A percentile compares a stretch with the other conserved stretches of the same genome.
Evolutionary conservation across 2,888 invertebrate genomes (phyloP).

Genomic region (Clivina fossor): DNA sequence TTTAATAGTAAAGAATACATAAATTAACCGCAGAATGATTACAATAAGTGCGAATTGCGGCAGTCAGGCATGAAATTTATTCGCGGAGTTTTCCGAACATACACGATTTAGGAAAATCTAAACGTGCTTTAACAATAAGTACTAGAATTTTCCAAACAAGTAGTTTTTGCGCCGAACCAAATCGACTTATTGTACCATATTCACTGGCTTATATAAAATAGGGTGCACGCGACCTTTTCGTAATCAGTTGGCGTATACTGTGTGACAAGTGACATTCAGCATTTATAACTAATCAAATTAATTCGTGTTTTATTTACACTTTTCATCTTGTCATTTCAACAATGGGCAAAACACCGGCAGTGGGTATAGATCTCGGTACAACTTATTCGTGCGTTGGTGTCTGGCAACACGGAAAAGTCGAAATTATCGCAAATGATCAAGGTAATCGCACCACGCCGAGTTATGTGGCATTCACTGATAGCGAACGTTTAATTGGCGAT

Average conservation of each 20-base stretch:
- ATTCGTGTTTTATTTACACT: neutral
- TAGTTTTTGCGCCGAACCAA: neutral
- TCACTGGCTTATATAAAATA: neutral
- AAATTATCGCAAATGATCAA: constrained; percentile 81
- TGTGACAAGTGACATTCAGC: constrained; percentile 20
- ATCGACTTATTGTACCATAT: no score
- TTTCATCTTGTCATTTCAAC: neutral
- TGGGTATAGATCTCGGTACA: constrained; percentile 65
- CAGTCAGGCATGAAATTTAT: neutral
- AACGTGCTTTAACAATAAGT: constrained; percentile 4
- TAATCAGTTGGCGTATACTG: constrained; percentile 11
- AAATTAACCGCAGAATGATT: no score
- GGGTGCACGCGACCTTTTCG: neutral
- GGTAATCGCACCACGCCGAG: constrained; percentile 86
- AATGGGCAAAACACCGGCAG: constrained; percentile 44
- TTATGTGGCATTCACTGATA: constrained; percentile 85
- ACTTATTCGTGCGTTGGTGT: constrained; percentile 63
- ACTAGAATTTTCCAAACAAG: constrained; percentile 15
- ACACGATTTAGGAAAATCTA: constrained; percentile 12
- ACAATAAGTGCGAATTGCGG: neutral
- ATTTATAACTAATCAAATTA: constrained; percentile 7
- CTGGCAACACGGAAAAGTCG: constrained; percentile 58
- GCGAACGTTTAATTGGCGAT: constrained; percentile 81
- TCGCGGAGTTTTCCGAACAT: constrained; percentile 14
- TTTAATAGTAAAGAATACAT: no score